Evolutionary conservation across 2,113 vertebrate genomes (phyloP).

Genomic region (Pollimyrus isidori): DNA sequence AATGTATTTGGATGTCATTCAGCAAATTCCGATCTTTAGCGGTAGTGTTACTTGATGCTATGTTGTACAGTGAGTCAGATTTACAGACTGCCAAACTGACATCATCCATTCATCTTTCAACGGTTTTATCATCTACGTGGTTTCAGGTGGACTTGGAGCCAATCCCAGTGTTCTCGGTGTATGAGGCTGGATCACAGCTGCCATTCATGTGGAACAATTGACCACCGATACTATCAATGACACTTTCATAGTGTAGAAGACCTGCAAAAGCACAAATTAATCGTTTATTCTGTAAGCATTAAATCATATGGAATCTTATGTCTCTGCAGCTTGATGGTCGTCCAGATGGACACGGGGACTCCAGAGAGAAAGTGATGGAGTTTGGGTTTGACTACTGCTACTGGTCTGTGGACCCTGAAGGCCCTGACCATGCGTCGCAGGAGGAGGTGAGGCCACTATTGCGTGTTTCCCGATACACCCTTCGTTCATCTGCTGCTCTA

Average conservation of each 20-base stretch:
- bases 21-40: not conserved
- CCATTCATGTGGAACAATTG: not conserved
- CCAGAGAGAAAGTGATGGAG: constrained; percentile 75
- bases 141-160: not conserved
- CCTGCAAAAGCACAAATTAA: not conserved
- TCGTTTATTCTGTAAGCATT: not conserved
- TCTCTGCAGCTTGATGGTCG: constrained; percentile 68
- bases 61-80: not conserved
- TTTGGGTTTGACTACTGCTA: constrained; percentile 97
- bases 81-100: not conserved
- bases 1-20: not conserved
- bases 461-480: not conserved
- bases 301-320: not conserved
- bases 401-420: constrained; percentile 84
- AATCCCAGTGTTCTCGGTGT: not conserved
- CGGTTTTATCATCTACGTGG: not conserved
- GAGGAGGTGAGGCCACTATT: constrained; percentile 73
- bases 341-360: constrained; percentile 61
- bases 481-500: not conserved
- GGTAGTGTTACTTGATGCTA: not conserved
- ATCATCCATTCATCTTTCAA: not conserved
- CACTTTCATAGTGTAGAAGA: not conserved
- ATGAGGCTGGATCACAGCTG: not conserved
- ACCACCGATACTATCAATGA: not conserved
- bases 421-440: constrained; percentile 82